Evolutionary conservation across 2,113 vertebrate species (phyloP), one percentile per base, ranked within the genome.

Genomic region (Clupea harengus): DNA sequence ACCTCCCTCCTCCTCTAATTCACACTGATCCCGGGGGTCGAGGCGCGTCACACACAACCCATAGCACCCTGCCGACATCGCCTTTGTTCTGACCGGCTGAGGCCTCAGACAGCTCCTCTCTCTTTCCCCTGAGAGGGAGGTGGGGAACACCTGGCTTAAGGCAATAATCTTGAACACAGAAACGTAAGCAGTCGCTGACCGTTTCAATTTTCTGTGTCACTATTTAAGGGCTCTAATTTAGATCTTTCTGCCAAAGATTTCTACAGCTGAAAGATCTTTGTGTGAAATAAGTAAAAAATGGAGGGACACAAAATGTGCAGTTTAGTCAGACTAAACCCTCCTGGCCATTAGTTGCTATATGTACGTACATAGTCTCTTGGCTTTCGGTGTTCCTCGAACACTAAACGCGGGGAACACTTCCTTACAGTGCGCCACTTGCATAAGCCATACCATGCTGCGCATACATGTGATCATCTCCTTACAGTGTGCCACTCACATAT

Each of bases 21-120:
- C 85, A 83, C 90, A 89, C 92, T 94, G 93, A 93, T 92, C 92
- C 83, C 39, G 85, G 32, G 57, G 84, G 75, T 81, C 72, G 81
- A 90, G 88, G 91, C 93, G 92, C 92, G 92, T 92, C 93, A 86
- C 89, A 86, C 91, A 92, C 91, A 92, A 92, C 81, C 87, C 85
- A 83, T 82, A 85, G 85, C 91, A 90, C 93, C 93, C 93, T 82
- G 10, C 45, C 25, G 92, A 57, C 88, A 46, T 89, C 87, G 90
- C 90, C 91, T 94, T 95, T 95, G 93, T 95, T 78, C 83, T 85
- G 39, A 89, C 93, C 92, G 91, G 85, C 90, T 90, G 90, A 7
- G 64, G 25, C 9, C 25, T 25, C 64, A 1, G 22, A 28, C n/a
- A 11, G 1, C 50, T 9, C 13, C 50, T 52, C 50, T 52, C 50